Base-by-base conservation (phyloP, 2,888 invertebrate species). In the Slavum lentiscoides region DNA sequence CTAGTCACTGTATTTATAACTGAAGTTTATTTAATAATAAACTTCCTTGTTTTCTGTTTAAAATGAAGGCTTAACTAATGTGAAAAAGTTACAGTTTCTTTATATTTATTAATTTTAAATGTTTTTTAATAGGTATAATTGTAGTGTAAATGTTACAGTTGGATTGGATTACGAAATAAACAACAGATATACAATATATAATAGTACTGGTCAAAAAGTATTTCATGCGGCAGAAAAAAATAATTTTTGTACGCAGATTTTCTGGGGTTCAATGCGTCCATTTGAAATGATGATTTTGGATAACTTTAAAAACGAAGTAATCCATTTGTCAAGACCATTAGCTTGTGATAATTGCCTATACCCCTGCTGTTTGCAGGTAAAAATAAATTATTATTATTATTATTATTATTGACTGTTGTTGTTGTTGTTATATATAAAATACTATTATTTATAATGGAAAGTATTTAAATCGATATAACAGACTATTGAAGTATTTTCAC, bases 271-370 rank as follows among this genome's bases (percentile, higher is more conserved):
- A 0, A 86, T 90, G 81, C 90, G 96, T 62, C 93, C 94, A 1
- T 96, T 96, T 86, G 94, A 95, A 84, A 93, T 97, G 91, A 92
- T 92, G 87, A 91, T 97, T 82, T 88, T 93, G 85, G 96, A 97
- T 86, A 92, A 92, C 86, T 91, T 89, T 84, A 91, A 90, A 83
- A 92, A 92, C 85, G 94, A 97, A 90, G 92, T 97, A 58, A 93
- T 97, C 84, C 94, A 94, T 85, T 88, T 97, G 83, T 88, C 92
- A 85, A 91, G 97, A 55, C 94, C 95, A 0, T 87, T 94, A 66
- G 92, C 93, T 7, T 96, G 95, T 86, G 91, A 91, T 84, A 90
- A 91, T 9, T 97, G 96, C 85, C 92, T 91, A 85, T 96, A 93
- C 85, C 95, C 95, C 0, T 96, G 96, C 87, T 96, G 94, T 87